Evolutionary conservation across 2,797 vertebrate genomes (phyloP).

Genomic region (Morus bassanus): DNA sequence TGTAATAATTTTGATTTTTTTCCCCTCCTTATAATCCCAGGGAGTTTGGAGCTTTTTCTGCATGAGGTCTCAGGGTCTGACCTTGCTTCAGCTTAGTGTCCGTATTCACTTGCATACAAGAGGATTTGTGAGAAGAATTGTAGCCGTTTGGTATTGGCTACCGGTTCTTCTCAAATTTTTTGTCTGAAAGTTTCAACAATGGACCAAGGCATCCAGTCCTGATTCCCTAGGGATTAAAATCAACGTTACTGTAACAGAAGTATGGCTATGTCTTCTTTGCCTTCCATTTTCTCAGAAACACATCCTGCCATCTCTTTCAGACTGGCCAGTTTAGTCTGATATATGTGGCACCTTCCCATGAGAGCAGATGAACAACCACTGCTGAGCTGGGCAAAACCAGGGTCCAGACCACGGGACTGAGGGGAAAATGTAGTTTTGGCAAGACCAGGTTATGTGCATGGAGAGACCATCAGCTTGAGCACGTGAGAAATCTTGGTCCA

Average conservation of each 20-base stretch:
- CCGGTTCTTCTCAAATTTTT: neutral
- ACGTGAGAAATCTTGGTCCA: neutral
- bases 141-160: neutral
- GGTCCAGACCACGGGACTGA: neutral
- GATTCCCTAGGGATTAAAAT: neutral
- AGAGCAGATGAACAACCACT: neutral
- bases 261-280: neutral
- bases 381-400: neutral
- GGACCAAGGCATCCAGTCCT: neutral
- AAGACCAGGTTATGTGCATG: neutral
- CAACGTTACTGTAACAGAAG: neutral
- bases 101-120: neutral
- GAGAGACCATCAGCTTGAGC: neutral
- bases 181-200: neutral
- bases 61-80: neutral
- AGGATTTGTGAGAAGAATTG: neutral
- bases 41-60: neutral
- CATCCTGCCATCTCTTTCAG: neutral
- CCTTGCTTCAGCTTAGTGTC: neutral
- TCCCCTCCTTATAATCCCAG: neutral
- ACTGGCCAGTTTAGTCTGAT: neutral
- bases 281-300: neutral
- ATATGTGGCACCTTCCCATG: fast-evolving
- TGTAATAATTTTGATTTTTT: neutral
- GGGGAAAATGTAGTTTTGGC: neutral